These are phyloP conservation scores for Pseudopipra pipra DNA, from an alignment of 2,113 vertebrate genomes.

Conservation along the genomic window DNA sequence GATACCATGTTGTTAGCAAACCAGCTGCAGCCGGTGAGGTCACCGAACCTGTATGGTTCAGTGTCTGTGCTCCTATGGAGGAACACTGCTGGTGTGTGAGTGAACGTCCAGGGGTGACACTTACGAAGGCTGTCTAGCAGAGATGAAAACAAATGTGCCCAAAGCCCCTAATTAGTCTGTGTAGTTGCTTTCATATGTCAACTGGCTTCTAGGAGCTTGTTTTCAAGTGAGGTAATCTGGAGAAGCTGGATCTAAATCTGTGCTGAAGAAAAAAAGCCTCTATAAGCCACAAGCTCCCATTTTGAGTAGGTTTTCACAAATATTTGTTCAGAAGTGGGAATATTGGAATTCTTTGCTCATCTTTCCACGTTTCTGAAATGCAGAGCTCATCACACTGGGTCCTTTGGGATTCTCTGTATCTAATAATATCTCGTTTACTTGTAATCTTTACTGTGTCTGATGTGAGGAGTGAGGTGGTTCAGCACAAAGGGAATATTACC, in stretches of 20 bases:
- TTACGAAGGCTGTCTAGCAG: not conserved
- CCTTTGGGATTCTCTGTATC: not conserved
- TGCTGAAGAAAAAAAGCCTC: not conserved
- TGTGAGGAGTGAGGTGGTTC: not conserved
- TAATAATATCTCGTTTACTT: not conserved
- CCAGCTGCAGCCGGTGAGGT: not conserved
- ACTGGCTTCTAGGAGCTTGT: not conserved
- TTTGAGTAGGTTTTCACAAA: not conserved
- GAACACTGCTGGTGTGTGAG: fast-evolving
- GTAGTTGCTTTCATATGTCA: not conserved
- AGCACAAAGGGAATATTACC: not conserved
- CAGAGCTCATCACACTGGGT: not conserved
- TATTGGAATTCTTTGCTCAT: not conserved
- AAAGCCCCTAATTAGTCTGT: not conserved
- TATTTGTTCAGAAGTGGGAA: not conserved
- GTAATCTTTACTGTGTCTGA: not conserved
- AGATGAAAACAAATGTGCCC: not conserved
- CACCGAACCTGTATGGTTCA: fast-evolving
- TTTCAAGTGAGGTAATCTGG: not conserved
- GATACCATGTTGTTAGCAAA: not conserved
- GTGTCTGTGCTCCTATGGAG: not conserved
- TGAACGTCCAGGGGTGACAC: fast-evolving
- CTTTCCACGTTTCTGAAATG: not conserved
- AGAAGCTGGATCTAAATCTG: not conserved
- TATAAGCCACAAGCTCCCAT: not conserved